phyloP scores from a whole-genome alignment of 1,140 invertebrate genomes.

The Euwallacea fornicatus region DNA sequence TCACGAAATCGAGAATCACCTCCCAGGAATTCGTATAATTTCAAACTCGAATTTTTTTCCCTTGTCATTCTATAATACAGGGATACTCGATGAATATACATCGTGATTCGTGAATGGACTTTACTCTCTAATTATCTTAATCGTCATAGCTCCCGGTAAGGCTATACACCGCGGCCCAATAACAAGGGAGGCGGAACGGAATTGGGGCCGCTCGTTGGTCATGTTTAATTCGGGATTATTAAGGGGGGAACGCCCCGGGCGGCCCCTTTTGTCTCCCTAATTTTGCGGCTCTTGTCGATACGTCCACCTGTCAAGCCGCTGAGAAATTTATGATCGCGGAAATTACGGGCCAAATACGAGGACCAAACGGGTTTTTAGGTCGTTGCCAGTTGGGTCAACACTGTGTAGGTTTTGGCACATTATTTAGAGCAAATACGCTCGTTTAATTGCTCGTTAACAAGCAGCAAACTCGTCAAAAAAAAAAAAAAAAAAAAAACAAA shows the following conservation, averaged over 20 bases:
- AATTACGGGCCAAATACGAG: slow-evolving; percentile 9
- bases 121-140: background rate
- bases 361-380: slow-evolving; percentile 11
- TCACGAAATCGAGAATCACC: background rate
- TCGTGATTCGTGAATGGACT: background rate
- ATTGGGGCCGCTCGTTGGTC: slow-evolving; percentile 19
- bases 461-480: no score
- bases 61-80: background rate
- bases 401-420: no score
- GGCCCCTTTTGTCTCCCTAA: slow-evolving; percentile 31
- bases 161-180: slow-evolving; percentile 3
- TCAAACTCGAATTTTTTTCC: background rate
- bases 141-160: slow-evolving; percentile 13
- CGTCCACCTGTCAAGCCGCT: slow-evolving; percentile 15
- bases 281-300: slow-evolving; percentile 20
- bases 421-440: no score
- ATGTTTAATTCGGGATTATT: slow-evolving; percentile 29
- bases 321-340: slow-evolving; percentile 26
- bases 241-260: slow-evolving; percentile 26
- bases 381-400: background rate
- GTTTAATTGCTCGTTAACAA: no score
- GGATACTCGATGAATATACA: background rate
- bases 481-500: no score
- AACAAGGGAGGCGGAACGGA: slow-evolving; percentile 24
- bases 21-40: background rate